Evolutionary conservation across 2,888 invertebrate species (phyloP), one percentile per base, ranked within the genome.

Genomic region (Malthinus flaveolus): DNA sequence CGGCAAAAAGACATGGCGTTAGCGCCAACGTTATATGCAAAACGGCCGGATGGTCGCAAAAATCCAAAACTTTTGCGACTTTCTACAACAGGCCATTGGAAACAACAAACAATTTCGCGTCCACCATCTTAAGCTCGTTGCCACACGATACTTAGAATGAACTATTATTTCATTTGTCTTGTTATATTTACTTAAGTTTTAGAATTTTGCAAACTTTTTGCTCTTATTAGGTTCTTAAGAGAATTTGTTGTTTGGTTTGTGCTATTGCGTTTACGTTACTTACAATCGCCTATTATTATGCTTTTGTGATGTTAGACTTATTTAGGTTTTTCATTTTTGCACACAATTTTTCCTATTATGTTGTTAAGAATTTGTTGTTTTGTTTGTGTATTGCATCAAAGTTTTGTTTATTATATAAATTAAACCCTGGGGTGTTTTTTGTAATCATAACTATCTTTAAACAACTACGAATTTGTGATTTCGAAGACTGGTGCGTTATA

Each of bases 31-130:
- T 36, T 1, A 68, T 69, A 11, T 51, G 56, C 9, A 65, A 52
- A 12, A 65, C 64, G 31, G 66, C 67, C 7, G 68, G 67, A 6
- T 69, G 67, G 68, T 49, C 66, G 2, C 23, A 50, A 8, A 49
- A 39, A 11, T 67, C 68, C 4, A 32, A 47, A n/a, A 62, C 59
- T 0, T 70, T 69, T 44, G 66, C 64, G 7, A 67, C 37, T 9
- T 61, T 60, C 56, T 64, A 62, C 44, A 57, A 64, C 42, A 44
- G 54, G 7, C 54, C 13, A 3, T 1, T 46, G 5, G 10, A 11
- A 9, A n/a, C 1, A 5, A 7, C 5, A 7, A 8, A 31, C 7
- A 32, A 1, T 7, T 46, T 46, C 32, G 46, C 32, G 1, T 11
- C 7, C 7, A 12, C 10, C 6, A 12, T 46, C 4, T 32, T 1